phyloP scores from a whole-genome alignment of 2,797 vertebrate species.

The Sitta carolinensis region DNA sequence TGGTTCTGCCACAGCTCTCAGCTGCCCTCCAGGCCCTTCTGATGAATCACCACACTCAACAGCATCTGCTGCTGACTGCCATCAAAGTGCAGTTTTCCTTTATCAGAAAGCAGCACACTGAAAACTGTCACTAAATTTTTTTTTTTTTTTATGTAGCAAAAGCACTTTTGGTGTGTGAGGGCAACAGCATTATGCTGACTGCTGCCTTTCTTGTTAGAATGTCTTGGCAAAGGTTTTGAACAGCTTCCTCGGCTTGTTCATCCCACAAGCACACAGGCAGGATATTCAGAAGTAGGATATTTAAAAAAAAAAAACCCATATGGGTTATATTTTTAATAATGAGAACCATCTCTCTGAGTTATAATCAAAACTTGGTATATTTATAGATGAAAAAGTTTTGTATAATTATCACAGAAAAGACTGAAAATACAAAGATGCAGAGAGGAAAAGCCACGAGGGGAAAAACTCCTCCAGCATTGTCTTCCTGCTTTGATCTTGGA shows the following conservation, averaged over 20 bases:
- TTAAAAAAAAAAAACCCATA: accelerated
- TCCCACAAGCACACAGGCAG: neutral
- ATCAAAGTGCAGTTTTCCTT: neutral
- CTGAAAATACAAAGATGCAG: neutral
- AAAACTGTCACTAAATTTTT: neutral
- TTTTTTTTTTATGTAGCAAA: neutral
- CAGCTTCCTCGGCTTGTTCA: neutral
- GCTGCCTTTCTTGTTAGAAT: neutral
- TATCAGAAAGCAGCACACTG: neutral
- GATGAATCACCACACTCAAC: neutral
- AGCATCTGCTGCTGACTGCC: neutral
- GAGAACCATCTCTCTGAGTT: neutral
- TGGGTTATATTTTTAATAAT: neutral
- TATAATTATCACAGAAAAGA: neutral
- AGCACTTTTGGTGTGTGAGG: neutral
- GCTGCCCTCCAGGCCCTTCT: neutral
- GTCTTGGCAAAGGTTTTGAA: neutral
- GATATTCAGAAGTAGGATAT: neutral
- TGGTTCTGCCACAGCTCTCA: neutral
- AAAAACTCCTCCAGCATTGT: neutral
- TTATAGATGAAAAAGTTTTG: neutral
- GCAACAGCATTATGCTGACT: neutral
- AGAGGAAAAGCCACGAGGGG: neutral
- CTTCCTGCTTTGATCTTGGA: neutral
- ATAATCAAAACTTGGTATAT: neutral